A percentile compares a stretch with the other conserved stretches of the same genome.
Conservation (phyloP, 2,113 vertebrate genomes). For the Heptranchias perlo region DNA sequence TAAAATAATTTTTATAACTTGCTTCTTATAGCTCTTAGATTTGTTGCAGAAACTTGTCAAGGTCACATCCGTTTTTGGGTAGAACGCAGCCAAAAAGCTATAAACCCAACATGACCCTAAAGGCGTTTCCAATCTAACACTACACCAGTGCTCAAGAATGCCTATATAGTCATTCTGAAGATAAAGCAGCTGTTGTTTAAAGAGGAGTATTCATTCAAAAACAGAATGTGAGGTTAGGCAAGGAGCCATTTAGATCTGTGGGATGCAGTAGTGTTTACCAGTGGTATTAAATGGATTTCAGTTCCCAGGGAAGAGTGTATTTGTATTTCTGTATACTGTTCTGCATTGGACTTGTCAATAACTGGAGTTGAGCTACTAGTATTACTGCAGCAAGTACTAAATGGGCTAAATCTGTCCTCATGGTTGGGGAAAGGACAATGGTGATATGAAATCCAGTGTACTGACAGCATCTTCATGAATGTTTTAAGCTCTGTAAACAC, state of each 20-base stretch:
- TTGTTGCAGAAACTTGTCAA: not conserved
- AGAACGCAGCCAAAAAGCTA: not conserved
- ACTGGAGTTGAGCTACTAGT: not conserved
- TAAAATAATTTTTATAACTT: not conserved
- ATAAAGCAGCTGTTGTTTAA: conserved; percentile 33
- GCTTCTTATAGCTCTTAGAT: not conserved
- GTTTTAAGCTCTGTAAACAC: not conserved
- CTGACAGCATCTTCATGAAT: not conserved
- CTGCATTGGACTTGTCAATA: not conserved
- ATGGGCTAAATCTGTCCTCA: not conserved
- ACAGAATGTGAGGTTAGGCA: conserved; percentile 22
- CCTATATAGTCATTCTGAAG: not conserved
- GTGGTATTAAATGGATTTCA: not conserved
- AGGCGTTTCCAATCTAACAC: not conserved
- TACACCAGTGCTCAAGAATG: not conserved
- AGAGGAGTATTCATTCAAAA: conserved; percentile 18
- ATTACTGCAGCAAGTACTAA: not conserved
- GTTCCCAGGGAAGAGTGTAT: conserved; percentile 12
- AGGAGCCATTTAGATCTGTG: not conserved
- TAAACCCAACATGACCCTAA: not conserved
- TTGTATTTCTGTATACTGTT: not conserved
- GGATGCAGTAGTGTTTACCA: not conserved
- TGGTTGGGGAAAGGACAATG: not conserved
- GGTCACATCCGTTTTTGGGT: not conserved
- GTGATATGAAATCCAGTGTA: not conserved